Evolutionary conservation across 1,140 invertebrate species (phyloP).

Genomic region (Ganaspis sp.): DNA sequence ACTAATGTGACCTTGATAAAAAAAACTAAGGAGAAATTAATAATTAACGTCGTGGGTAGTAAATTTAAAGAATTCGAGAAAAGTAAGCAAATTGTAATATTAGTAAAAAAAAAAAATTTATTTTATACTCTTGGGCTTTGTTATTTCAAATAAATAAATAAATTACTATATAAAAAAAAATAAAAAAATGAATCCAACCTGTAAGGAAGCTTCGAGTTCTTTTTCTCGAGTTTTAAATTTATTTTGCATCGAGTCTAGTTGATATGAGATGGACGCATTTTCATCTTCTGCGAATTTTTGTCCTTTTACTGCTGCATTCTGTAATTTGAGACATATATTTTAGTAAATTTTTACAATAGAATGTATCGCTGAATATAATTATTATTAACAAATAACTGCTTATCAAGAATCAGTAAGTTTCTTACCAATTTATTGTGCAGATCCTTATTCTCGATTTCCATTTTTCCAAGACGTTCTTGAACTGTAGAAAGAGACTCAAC

Average conservation of each 20-base stretch:
- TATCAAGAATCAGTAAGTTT: background rate
- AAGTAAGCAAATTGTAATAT: too few relatives aligned
- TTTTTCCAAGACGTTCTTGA: constrained; percentile 20
- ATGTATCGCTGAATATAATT: too few relatives aligned
- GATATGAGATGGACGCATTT: constrained; percentile 29
- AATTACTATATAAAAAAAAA: too few relatives aligned
- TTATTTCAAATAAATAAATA: too few relatives aligned
- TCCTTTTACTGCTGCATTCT: constrained; percentile 29
- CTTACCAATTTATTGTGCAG: constrained; percentile 40
- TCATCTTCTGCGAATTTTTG: constrained; percentile 41
- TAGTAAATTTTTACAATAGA: too few relatives aligned
- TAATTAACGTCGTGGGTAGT: too few relatives aligned
- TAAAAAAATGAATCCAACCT: background rate
- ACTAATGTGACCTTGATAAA: too few relatives aligned
- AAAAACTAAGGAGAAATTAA: too few relatives aligned
- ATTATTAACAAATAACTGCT: too few relatives aligned
- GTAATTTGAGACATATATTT: background rate
- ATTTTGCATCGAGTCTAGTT: constrained; percentile 38
- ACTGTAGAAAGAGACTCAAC: constrained; percentile 24
- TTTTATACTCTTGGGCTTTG: too few relatives aligned
- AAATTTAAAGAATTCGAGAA: too few relatives aligned
- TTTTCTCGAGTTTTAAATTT: constrained; percentile 45
- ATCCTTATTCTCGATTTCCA: constrained; percentile 43
- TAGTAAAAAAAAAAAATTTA: constrained; percentile 24
- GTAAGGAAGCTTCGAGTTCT: constrained; percentile 44